These are phyloP conservation scores for Tachuris rubrigastra DNA, from an alignment of 2,113 vertebrate species.

Conservation along the genomic window DNA sequence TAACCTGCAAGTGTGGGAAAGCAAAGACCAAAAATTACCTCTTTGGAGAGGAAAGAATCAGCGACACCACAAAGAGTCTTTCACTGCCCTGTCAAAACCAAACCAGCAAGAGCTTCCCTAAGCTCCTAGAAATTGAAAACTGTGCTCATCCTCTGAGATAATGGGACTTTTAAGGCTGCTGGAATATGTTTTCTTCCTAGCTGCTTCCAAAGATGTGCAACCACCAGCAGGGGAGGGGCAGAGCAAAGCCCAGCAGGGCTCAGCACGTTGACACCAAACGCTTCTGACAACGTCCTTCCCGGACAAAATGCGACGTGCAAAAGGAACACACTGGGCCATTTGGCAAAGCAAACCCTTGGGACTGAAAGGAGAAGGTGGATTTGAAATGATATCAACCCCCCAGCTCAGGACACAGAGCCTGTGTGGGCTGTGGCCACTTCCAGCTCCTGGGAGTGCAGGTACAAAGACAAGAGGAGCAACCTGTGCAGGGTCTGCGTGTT, in stretches of 20 bases:
- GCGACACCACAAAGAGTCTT: background rate
- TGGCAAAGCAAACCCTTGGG: background rate
- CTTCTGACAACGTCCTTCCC: background rate
- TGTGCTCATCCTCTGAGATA: background rate
- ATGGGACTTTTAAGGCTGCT: background rate
- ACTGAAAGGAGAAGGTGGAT: background rate
- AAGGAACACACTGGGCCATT: background rate
- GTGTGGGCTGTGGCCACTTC: too few species aligned
- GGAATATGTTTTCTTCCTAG: background rate
- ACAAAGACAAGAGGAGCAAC: background rate
- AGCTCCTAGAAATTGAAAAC: background rate
- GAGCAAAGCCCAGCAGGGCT: background rate
- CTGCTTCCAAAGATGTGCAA: background rate
- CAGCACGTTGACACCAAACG: background rate
- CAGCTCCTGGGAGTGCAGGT: fast-evolving
- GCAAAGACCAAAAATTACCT: background rate
- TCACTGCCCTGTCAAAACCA: background rate
- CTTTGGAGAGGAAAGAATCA: background rate
- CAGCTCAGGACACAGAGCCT: background rate
- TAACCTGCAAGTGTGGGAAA: background rate
- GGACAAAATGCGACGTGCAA: background rate
- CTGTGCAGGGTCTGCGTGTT: fast-evolving
- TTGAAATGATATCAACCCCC: background rate
- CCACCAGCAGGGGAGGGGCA: fast-evolving
- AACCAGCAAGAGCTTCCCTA: background rate